Conservation (phyloP, 1,140 invertebrate genomes). For the Anastrepha obliqua region DNA sequence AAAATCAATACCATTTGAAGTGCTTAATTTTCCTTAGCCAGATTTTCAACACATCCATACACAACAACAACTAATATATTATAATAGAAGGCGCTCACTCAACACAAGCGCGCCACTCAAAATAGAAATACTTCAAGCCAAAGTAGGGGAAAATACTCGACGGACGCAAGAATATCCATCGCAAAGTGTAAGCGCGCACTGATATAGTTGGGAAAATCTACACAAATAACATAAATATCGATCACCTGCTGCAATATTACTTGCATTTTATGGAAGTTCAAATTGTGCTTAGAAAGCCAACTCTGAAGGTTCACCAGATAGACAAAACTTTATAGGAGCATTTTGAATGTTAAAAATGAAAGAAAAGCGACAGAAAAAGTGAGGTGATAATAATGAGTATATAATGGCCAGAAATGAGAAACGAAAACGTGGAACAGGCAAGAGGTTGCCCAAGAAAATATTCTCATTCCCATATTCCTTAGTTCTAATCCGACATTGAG, state of each 20-base stretch:
- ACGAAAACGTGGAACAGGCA: background rate
- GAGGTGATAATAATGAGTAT: slow-evolving; percentile 36
- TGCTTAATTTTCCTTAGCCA: slow-evolving; percentile 11
- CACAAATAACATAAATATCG: slow-evolving; percentile 21
- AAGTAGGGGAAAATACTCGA: background rate
- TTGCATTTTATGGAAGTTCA: slow-evolving; percentile 52
- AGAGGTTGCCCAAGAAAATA: background rate
- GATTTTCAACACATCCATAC: background rate
- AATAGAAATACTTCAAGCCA: background rate
- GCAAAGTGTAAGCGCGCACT: background rate
- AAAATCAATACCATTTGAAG: slow-evolving; percentile 22
- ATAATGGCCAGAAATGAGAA: background rate
- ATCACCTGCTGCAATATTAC: slow-evolving; percentile 55
- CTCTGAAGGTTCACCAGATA: background rate
- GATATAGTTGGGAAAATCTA: background rate
- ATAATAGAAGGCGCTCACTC: background rate
- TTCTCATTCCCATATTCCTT: background rate
- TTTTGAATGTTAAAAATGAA: background rate
- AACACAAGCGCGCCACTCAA: slow-evolving; percentile 6
- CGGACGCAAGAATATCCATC: background rate
- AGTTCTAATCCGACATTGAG: too few relatives aligned
- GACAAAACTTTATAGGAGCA: background rate
- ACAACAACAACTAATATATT: background rate
- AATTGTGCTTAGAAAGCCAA: slow-evolving; percentile 25
- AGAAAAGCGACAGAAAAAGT: too few relatives aligned